A percentile compares a stretch with the other conserved stretches of the same genome.
Conservation (phyloP, 2,113 vertebrate genomes). For the Nycticryphes semicollaris region DNA sequence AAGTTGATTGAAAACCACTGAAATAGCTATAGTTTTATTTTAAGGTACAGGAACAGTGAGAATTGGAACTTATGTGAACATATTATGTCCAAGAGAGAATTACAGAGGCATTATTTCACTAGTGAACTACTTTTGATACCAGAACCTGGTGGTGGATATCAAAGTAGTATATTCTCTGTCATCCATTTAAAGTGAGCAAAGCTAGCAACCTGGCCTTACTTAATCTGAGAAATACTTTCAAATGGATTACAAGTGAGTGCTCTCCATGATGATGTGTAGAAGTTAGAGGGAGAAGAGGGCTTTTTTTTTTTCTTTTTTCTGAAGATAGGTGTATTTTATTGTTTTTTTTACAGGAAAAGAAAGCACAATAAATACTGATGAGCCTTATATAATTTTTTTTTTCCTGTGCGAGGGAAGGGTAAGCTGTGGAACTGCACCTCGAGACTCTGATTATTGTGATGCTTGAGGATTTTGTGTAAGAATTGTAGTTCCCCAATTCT, state of each 20-base stretch:
- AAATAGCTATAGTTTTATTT: background rate
- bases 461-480: background rate
- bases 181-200: background rate
- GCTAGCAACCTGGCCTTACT: background rate
- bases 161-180: background rate
- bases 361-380: background rate
- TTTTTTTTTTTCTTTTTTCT: background rate
- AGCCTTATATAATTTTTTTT: background rate
- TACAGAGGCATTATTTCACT: background rate
- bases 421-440: background rate
- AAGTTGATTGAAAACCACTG: background rate
- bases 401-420: background rate
- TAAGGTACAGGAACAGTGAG: background rate
- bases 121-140: background rate
- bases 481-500: background rate
- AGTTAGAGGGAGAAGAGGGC: background rate
- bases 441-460: background rate
- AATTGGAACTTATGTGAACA: background rate
- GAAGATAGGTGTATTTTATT: background rate
- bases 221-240: background rate
- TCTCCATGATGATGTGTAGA: background rate
- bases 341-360: background rate
- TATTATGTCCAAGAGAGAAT: background rate
- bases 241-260: background rate
- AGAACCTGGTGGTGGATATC: background rate